Base-by-base conservation (phyloP, 2,888 invertebrate species). In the Xanthia icteritia region DNA sequence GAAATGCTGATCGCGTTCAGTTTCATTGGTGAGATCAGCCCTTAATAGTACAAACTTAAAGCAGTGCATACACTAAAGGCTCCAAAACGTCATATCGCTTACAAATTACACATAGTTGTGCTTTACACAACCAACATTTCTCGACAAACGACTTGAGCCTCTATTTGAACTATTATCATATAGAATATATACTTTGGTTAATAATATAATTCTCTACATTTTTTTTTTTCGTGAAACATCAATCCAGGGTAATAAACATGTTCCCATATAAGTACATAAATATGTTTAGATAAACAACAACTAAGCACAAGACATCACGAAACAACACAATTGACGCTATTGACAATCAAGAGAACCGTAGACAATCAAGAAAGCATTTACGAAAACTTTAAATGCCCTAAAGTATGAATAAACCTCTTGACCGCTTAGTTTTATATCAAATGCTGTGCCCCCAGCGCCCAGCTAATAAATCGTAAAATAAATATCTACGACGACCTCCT, bases 131-230 rank as follows among this genome's bases (percentile, higher is more conserved):
- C 82, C 77, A 48, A 66, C 39, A 56, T 67, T 75, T 60, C 31
- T 72, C 31, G 27, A 69, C 68, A 23, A 42, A 60, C 23, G 36
- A 60, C 42, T 71, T 63, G 72, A 73, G 66, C 58, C 69, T 56
- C n/a, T 63, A 75, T 61, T 79, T 42, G 17, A 72, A 68, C 76
- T 74, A 81, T 73, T 82, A 86, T 86, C 84, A 86, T 80, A 84
- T 77, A 78, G 5, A 75, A 75, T 61, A 67, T 75, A 85, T 85
- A 84, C 75, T 65, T 74, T 39, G 39, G 65, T 63, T 54, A 76
- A 45, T 8, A 68, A 51, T 70, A 61, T 63, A 84, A 77, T 31
- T 77, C 51, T 69, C 56, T 13, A 56, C 1, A 20, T 20, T 54
- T 15, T 63, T 42, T 27, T 56, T 71, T 23, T 27, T 68, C 36